Base-by-base conservation (phyloP, 2,113 vertebrate species). In the Gopherus flavomarginatus region DNA sequence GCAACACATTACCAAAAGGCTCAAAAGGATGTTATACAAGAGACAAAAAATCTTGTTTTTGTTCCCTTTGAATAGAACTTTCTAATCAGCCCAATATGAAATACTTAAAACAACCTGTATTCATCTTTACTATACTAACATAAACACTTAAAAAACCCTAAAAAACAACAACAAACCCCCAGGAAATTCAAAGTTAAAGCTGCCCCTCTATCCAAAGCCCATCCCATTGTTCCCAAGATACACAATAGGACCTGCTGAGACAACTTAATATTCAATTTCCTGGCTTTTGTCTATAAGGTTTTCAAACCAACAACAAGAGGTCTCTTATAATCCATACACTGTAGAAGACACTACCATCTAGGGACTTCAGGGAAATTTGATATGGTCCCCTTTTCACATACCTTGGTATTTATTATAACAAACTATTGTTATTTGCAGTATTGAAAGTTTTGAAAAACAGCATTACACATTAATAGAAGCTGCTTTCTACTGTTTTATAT, bases 401-500 rank as follows among this genome's bases (percentile, higher is more conserved):
- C 21, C 38, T 75, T 44, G 38, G 38, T 44, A 75, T 75, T 75
- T 21, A 75, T 75, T 42, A 42, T 42, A 38, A 75, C 10, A 26
- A n/a, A 11, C 1, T 82, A 2, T 0, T 49, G 78, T 83, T 75
- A 83, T 31, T 49, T 82, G 0, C 52, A 35, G 93, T 77, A 87
- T 44, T 35, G 11, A 11, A 29, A 11, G 8, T 54, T 95, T 85
- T 62, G 78, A 81, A 84, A 94, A 77, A 9, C 26, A 27, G 16
- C 8, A 91, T 65, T 24, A 92, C 56, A 5, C n/a, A 54, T 26
- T 24, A 14, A 22, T 88, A 93, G 92, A 77, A 2, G 35, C 12
- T 95, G 53, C 50, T 96, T 83, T 81, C 93, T 94, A 93, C 85
- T 81, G 84, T 11, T 93, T 77, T 80, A 2, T 52, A 81, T 52